Conservation (phyloP, 1,140 invertebrate species). For the Pseudobourletiella spinata region DNA sequence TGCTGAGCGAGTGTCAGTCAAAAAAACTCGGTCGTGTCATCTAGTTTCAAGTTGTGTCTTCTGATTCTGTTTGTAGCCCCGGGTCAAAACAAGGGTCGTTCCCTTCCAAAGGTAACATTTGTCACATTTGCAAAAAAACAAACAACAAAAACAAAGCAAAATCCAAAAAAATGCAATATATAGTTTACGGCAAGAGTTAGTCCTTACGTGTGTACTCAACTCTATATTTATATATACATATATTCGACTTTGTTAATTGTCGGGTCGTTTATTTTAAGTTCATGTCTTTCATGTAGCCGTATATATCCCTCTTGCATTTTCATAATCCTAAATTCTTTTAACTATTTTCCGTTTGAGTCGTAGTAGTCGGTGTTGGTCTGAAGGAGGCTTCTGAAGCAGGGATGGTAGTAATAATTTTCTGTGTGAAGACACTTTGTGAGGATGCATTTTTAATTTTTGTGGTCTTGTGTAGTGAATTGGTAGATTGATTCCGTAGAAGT, state of each 20-base stretch:
- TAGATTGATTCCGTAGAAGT: no score
- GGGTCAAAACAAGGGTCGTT: constrained; percentile 34
- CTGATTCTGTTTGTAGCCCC: constrained; percentile 34
- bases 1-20: not conserved
- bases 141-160: constrained; percentile 12
- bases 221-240: no score
- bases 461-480: no score
- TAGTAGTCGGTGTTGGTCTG: no score
- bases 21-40: constrained; percentile 4
- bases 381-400: no score
- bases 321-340: no score
- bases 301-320: not conserved
- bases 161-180: no score
- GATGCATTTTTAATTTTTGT: no score
- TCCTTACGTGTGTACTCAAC: not conserved
- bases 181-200: no score
- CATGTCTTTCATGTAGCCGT: constrained; percentile 8
- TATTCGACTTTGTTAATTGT: not conserved
- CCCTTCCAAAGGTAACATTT: constrained; percentile 35
- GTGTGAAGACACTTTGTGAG: no score
- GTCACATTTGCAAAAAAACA: constrained; percentile 16
- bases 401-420: no score
- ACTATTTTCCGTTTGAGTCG: no score
- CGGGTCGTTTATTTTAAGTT: not conserved
- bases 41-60: constrained; percentile 24